Conservation (phyloP, 2,888 invertebrate genomes). For the Cenopis cana region DNA sequence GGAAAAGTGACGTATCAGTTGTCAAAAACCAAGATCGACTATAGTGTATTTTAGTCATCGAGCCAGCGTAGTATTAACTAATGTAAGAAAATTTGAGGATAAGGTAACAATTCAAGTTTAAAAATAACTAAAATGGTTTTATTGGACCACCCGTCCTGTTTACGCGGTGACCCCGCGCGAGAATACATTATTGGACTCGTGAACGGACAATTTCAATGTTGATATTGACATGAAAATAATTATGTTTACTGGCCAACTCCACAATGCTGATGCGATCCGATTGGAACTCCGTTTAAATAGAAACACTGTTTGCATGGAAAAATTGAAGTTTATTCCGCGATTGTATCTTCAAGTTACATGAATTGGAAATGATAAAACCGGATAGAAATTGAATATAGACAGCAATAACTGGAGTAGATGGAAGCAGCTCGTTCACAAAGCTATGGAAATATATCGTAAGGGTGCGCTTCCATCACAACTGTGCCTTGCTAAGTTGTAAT, state of each 20-base stretch:
- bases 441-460: too few species aligned
- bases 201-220: constrained; percentile 73
- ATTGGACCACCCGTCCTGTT: constrained; percentile 56
- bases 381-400: not conserved
- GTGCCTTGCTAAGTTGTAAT: too few species aligned
- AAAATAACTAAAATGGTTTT: constrained; percentile 46
- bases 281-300: constrained; percentile 27
- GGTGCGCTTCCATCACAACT: too few species aligned
- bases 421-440: too few species aligned
- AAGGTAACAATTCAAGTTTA: too few species aligned
- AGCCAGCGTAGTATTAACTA: too few species aligned
- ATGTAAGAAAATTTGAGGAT: too few species aligned
- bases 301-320: constrained; percentile 32
- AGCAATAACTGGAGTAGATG: too few species aligned
- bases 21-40: too few species aligned
- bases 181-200: constrained; percentile 75
- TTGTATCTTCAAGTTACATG: constrained; percentile 12
- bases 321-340: constrained; percentile 10
- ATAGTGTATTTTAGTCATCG: too few species aligned
- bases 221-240: constrained; percentile 74
- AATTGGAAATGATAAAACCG: not conserved
- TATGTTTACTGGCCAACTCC: constrained; percentile 60
- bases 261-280: constrained; percentile 26
- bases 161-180: constrained; percentile 62
- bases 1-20: too few species aligned